Base-by-base conservation (phyloP, 1,140 invertebrate genomes). In the Belonocnema kinseyi region DNA sequence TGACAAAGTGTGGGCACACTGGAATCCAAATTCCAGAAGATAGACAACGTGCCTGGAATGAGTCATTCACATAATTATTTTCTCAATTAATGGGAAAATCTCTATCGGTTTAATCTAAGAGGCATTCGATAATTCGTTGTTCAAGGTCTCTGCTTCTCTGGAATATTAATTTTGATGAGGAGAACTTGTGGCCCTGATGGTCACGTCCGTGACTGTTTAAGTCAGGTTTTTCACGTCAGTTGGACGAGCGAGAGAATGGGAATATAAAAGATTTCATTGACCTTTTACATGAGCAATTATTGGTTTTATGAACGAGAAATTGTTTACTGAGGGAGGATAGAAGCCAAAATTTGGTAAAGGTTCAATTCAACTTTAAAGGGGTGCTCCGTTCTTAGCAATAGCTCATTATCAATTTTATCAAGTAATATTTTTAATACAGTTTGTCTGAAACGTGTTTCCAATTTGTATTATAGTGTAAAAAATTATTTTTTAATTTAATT, bases 231-330 rank as follows among this genome's bases (percentile, higher is more conserved):
- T 61, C 19, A 40, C 58, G 58, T 12, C 19, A 7, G 33, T 61
- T 61, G 14, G 16, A 61, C 12, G 12, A 61, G 12, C 33, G 26
- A 19, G 58, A 40, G 58, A 16, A 61, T 11, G 33, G 40, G 58
- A 61, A 26, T 33, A 61, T 26, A 61, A 61, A 61, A 61, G 26
- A 61, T 61, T 61, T 61, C 58, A 61, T 61, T 61, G 58, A 61
- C 58, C 58, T 26, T 19, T 33, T 33, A 56, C 19, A 17, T 56
- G 7, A 56, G 21, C 19, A 56, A 12, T 56, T 21, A 56, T 61
- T 61, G 26, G 58, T 33, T 33, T 61, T 61, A 33, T 33, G 6
- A 12, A 61, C 21, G 40, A 61, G 58, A 61, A 56, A 61, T 33
- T 61, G 33, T 61, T 61, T 16, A 21, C 14, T 61, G 19, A 14